A percentile compares a stretch with the other conserved stretches of the same genome.
phyloP scores from a whole-genome alignment of 2,113 vertebrate species.

The Emydocephalus ijimae region DNA sequence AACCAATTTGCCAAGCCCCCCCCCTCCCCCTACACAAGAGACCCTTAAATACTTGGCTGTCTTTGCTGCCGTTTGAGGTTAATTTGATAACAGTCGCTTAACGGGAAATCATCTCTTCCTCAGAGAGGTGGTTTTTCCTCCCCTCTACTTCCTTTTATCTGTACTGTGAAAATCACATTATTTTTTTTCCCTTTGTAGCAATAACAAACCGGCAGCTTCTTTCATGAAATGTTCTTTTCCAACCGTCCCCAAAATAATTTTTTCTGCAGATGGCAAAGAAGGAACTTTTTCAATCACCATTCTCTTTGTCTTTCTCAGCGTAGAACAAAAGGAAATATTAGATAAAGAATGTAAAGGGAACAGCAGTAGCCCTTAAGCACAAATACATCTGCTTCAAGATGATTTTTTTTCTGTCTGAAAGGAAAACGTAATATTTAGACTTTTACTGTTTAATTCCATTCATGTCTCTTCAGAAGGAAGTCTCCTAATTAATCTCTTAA shows the following conservation, averaged over 20 bases:
- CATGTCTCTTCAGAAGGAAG: neutral
- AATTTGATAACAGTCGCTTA: constrained; percentile 64
- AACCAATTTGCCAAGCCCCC: constrained; percentile 56
- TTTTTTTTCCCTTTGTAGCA: constrained; percentile 57
- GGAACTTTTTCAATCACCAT: constrained; percentile 30
- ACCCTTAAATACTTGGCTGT: constrained; percentile 59
- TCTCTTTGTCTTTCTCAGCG: too few species aligned
- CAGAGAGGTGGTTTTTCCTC: constrained; percentile 43
- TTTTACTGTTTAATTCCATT: neutral
- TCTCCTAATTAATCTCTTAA: neutral
- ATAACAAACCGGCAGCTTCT: constrained; percentile 63
- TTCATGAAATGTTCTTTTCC: constrained; percentile 61
- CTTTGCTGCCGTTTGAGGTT: constrained; percentile 69
- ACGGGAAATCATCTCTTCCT: constrained; percentile 65
- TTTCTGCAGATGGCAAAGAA: constrained; percentile 41
- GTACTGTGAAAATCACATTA: constrained; percentile 61
- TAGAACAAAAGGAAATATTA: neutral
- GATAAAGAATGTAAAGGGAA: neutral
- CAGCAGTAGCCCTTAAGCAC: neutral
- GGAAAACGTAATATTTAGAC: neutral
- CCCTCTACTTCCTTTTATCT: constrained; percentile 64
- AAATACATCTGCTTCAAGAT: neutral
- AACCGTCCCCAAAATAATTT: constrained; percentile 32
- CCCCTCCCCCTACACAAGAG: constrained; percentile 24
- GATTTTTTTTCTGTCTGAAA: neutral